Evolutionary conservation across 92 coral and sea anemone genomes (phyloP).

Genomic region (Porites lobata): DNA sequence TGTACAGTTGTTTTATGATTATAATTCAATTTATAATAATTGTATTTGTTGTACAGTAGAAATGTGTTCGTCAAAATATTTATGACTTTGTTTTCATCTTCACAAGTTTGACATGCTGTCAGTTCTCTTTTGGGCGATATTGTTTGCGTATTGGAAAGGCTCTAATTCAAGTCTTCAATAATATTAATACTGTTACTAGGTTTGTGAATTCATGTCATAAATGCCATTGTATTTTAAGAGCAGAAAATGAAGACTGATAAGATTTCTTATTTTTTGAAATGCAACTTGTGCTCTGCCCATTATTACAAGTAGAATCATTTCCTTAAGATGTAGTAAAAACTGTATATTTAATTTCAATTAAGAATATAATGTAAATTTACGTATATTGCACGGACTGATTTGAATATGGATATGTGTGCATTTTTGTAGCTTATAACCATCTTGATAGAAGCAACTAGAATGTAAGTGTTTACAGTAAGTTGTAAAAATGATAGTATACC

Average conservation of each 20-base stretch:
- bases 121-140: background rate
- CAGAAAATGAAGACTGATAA: background rate
- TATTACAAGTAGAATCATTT: background rate
- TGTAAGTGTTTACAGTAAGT: background rate
- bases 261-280: background rate
- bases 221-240: background rate
- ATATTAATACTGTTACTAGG: background rate
- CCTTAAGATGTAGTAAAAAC: background rate
- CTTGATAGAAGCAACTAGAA: too few relatives aligned
- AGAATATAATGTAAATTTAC: background rate
- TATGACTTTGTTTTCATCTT: too few relatives aligned
- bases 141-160: background rate
- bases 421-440: background rate
- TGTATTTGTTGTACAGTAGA: too few relatives aligned
- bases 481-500: too few relatives aligned
- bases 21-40: too few relatives aligned
- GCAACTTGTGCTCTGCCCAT: background rate
- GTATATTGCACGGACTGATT: background rate
- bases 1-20: too few relatives aligned
- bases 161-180: background rate
- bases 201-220: too few relatives aligned
- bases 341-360: too few relatives aligned
- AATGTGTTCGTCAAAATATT: too few relatives aligned
- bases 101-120: background rate
- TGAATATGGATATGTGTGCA: background rate